Evolutionary conservation across 2,888 invertebrate species (phyloP), one percentile per base, ranked within the genome.

Genomic region (Cephus pulcher): DNA sequence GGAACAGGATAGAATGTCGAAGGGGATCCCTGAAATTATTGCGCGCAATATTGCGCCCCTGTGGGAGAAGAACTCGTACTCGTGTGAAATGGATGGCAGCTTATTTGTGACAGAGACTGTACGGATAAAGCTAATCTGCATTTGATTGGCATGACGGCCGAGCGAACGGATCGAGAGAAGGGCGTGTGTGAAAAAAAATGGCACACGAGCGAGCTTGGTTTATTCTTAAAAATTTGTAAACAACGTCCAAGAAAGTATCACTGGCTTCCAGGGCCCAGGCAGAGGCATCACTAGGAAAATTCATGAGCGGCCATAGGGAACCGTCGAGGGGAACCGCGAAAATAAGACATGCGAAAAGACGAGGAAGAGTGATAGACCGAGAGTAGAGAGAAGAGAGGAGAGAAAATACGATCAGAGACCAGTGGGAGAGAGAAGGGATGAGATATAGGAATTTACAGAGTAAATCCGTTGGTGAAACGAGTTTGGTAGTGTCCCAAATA

Each of bases 91-190:
- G n/a, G 9, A 71, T 12, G 30, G 15, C 12, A 71, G 33, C 3
- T 30, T n/a, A 71, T 71, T 71, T 71, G 4, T 4, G 30, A 71
- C 71, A 11, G 30, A 33, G 71, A 71, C 33, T 30, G 71, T 71
- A 33, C 71, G 71, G 71, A 71, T 71, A 71, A n/a, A 71, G 32
- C 30, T 71, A 71, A 71, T 71, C 71, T 71, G 71, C 32, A 33
- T n/a, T 15, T 34, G 71, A 71, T 71, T 71, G 71, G 71, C 71
- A 12, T 71, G 71, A 71, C 30, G 71, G 3, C n/a, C 33, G 71
- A n/a, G 15, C 40, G 40, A 40, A 40, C 40, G 40, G 40, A 40
- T 40, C 40, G 40, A 40, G 40, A 40, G 15, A 40, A 15, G 40
- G 40, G 40, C 15, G 15, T 40, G 40, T 15, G 40, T 40, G 40